Percentiles rank a stretch among this genome's conserved stretches.
Evolutionary conservation across 2,797 vertebrate species (phyloP).

Genomic region (Enteromius afrohamiltoni): DNA sequence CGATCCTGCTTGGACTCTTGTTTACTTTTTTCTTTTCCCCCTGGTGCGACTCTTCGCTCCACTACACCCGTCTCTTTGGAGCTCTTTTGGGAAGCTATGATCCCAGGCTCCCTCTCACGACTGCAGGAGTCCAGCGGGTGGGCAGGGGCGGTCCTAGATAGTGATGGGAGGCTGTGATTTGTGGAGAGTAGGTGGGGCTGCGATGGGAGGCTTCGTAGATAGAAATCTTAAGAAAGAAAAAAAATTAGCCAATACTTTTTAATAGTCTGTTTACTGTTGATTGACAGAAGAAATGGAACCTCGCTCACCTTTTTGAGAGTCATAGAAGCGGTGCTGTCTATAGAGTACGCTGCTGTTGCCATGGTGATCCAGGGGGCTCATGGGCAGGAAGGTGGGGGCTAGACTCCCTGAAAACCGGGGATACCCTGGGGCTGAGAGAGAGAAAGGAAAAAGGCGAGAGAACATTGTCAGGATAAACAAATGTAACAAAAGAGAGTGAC

Average conservation of each 20-base stretch:
- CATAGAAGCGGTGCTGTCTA: conserved; percentile 96
- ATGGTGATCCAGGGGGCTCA: conserved; percentile 98
- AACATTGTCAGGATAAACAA: conserved; percentile 62
- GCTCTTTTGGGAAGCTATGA: conserved; percentile 77
- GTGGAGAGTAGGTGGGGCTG: conserved; percentile 89
- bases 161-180: conserved; percentile 86
- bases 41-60: conserved; percentile 74
- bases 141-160: conserved; percentile 81
- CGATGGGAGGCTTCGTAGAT: conserved; percentile 91
- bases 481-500: conserved; percentile 63
- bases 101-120: conserved; percentile 84
- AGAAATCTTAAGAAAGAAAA: conserved; percentile 84
- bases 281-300: conserved; percentile 32
- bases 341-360: conserved; percentile 93
- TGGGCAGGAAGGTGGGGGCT: conserved; percentile 95
- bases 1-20: conserved; percentile 81
- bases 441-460: conserved; percentile 57
- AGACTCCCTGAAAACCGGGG: conserved; percentile 96
- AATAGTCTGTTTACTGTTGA: conserved; percentile 43
- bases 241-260: not conserved
- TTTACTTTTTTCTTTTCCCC: conserved; percentile 83
- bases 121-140: conserved; percentile 87
- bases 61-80: conserved; percentile 68
- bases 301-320: conserved; percentile 90
- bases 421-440: conserved; percentile 86